Evolutionary conservation across 2,113 vertebrate genomes (phyloP), one percentile per base, ranked within the genome.

Genomic region (Lagenorhynchus albirostris): DNA sequence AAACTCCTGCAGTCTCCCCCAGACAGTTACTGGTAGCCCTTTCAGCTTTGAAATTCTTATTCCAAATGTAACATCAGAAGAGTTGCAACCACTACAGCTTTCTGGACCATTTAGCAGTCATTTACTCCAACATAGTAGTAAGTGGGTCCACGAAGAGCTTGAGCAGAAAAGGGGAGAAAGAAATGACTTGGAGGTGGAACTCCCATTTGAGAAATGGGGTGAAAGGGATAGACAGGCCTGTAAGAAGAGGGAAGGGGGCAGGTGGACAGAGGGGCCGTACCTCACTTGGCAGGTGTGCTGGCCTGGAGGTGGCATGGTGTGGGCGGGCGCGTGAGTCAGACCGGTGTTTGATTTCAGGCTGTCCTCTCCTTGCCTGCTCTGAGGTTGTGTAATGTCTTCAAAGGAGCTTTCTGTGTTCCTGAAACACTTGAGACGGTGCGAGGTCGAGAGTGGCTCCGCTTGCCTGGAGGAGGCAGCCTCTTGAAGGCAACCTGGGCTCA

Each of bases 291-390:
- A 3, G 9, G 38, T 10, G 12, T 14, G 18, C 31, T 53, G 55
- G 67, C 68, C 70, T 79, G 50, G 85, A 12, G 25, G 15, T 1
- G 0, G 53, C 4, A 0, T 63, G 25, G 23, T 0, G 0, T 25
- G 31, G 44, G 13, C 13, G 13, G 60, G 81, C 26, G 10, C 29
- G 1, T 20, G 9, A 13, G 25, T 23, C 25, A 15, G 62, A 5
- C 74, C 53, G 79, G n/a, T 2, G n/a, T 63, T 50, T 36, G 26
- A 3, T 82, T 44, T 62, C 68, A 0, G 15, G 65, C 7, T 9
- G 31, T 13, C 36, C 80, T 55, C 21, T 7, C 38, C 63, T 29
- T 29, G 20, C 84, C 38, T 7, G 1, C 77, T 36, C 31, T 15
- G 41, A 47, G 68, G 36, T 29, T 58, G 58, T 11, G 15, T 4